Percentiles rank a stretch among this genome's conserved stretches.
Conservation (phyloP, 2,113 vertebrate species). For the Tachysurus fulvidraco region DNA sequence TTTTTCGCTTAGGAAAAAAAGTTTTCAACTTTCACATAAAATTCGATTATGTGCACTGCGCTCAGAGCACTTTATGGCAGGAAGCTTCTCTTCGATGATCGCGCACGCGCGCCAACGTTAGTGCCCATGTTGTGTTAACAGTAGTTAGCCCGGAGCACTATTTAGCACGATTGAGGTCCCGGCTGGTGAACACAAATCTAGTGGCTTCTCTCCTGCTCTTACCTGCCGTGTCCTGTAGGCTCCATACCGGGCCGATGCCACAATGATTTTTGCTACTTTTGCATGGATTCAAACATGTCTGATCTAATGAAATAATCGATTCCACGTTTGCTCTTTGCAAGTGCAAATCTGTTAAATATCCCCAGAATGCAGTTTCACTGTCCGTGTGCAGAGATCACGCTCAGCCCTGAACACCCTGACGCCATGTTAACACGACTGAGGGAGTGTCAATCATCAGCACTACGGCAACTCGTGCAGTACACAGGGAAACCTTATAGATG, state of each 20-base stretch:
- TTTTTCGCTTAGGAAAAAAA: slow-evolving; percentile 55
- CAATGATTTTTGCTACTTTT: slow-evolving; percentile 59
- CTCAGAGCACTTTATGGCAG: slow-evolving; percentile 73
- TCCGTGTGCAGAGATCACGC: slow-evolving; percentile 71
- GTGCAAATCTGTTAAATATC: slow-evolving; percentile 41
- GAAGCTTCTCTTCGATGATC: slow-evolving; percentile 58
- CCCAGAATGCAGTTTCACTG: slow-evolving; percentile 67
- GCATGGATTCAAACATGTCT: slow-evolving; percentile 73
- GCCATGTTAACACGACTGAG: slow-evolving; percentile 79
- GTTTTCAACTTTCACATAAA: slow-evolving; percentile 73
- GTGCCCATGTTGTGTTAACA: not conserved
- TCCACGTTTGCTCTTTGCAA: slow-evolving; percentile 69
- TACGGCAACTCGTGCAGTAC: slow-evolving; percentile 70
- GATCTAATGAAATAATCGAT: slow-evolving; percentile 49
- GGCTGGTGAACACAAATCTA: slow-evolving; percentile 62
- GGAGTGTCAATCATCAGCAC: slow-evolving; percentile 68
- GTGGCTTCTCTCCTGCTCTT: slow-evolving; percentile 58
- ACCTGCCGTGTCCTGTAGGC: slow-evolving; percentile 77
- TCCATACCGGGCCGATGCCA: slow-evolving; percentile 71
- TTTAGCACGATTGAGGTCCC: slow-evolving; percentile 63
- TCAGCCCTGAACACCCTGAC: slow-evolving; percentile 69
- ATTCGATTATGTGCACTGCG: slow-evolving; percentile 66
- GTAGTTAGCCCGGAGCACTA: slow-evolving; percentile 30
- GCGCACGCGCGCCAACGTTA: slow-evolving; percentile 56
- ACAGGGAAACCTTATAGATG: not conserved